Evolutionary conservation across 2,888 invertebrate species (phyloP).

Genomic region (Cyrtodaria siliqua): DNA sequence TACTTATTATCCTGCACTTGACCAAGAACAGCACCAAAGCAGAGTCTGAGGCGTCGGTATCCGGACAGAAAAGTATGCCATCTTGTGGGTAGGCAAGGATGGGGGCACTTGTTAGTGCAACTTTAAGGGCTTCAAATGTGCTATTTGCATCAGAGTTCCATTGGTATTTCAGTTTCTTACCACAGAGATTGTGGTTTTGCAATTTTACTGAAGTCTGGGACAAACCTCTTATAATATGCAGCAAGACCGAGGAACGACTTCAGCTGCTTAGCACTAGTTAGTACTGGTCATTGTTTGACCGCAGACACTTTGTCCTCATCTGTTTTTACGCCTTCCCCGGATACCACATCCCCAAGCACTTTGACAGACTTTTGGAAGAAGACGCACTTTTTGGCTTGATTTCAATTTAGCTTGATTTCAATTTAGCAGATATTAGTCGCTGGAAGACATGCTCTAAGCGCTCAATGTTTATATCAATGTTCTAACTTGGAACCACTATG

Average conservation of each 20-base stretch:
- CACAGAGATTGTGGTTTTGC: too few species aligned
- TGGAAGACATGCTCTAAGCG: slow-evolving; percentile 31
- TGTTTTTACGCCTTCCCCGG: slow-evolving; percentile 44
- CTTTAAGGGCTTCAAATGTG: neutral
- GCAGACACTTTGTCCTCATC: slow-evolving; percentile 48
- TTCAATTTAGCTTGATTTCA: too few species aligned
- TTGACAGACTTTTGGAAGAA: slow-evolving; percentile 38
- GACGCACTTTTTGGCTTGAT: slow-evolving; percentile 55
- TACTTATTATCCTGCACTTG: slow-evolving; percentile 12
- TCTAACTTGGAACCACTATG: neutral
- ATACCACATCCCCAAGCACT: slow-evolving; percentile 54
- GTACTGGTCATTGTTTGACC: slow-evolving; percentile 43
- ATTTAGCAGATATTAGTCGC: slow-evolving; percentile 35
- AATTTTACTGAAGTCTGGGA: too few species aligned
- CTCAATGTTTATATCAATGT: neutral
- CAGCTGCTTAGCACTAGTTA: slow-evolving; percentile 19
- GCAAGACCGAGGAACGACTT: too few species aligned
- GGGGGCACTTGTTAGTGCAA: neutral
- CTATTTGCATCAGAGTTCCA: neutral
- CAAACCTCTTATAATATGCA: too few species aligned
- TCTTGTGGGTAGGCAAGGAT: slow-evolving; percentile 8
- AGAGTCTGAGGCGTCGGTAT: slow-evolving; percentile 7
- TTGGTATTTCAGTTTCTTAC: too few species aligned
- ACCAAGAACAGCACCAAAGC: slow-evolving; percentile 9
- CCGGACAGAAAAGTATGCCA: slow-evolving; percentile 7